Base-by-base conservation (phyloP, 2,888 invertebrate species). In the Microplitis deprimator region DNA sequence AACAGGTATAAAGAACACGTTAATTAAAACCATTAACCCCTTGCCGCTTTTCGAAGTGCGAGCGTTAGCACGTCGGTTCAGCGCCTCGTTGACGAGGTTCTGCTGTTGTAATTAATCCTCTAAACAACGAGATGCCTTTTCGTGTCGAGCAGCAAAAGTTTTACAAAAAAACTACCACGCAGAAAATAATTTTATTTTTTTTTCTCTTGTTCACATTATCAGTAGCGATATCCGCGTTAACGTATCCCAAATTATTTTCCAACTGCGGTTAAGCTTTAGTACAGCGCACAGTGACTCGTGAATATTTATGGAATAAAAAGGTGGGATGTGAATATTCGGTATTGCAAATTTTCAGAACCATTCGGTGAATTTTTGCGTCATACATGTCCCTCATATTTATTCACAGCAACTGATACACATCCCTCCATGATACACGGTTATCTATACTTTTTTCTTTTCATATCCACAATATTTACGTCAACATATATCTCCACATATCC, bases 1-100 rank as follows among this genome's bases (percentile, higher is more conserved):
- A 76, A 64, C 13, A 65, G 39, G 69, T 29, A 60, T 40, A 70
- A 69, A 75, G 69, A 70, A 75, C 70, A 65, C 70, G 65, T 41
- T 76, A 76, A 76, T 76, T 76, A 76, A 71, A 70, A 76, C 70
- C 71, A 71, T 76, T 59, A 75, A 71, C 59, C 65, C 70, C 60
- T 13, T 59, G 29, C 59, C 20, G 40, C 41, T 10, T 67, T 10
- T 67, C 29, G 29, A 17, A 41, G 17, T 68, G 6, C 10, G 41
- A 17, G 4, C 8, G 13, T 20, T 41, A 40, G 41, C 50, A 13
- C 41, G 6, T 39, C n/a, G 29, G n/a, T 17, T 59, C n/a, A 17
- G 59, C 29, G 39, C 70, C 10, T 6, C 59, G 38, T 50, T 60
- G 60, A 70, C 59, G 59, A 70, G 59, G 59, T 70, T 70, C 70